Evolutionary conservation across 2,113 vertebrate genomes (phyloP).

Genomic region (Xiphias gladius): DNA sequence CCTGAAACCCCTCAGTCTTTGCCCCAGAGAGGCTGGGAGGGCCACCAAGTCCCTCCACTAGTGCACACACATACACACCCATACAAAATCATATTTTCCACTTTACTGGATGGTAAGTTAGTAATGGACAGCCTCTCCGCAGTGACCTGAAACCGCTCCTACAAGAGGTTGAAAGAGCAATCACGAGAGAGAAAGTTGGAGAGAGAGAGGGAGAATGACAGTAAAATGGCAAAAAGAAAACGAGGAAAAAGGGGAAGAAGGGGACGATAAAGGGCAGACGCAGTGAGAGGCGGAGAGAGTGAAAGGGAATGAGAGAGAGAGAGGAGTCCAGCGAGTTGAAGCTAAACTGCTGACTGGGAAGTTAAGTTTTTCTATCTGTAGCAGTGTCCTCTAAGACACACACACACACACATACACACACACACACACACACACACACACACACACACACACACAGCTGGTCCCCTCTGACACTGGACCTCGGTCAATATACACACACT

Average conservation of each 20-base stretch:
- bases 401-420: slow-evolving; percentile 44
- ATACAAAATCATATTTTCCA: slow-evolving; percentile 67
- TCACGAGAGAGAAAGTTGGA: slow-evolving; percentile 23
- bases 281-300: not conserved
- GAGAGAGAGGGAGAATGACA: not conserved
- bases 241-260: slow-evolving; percentile 50
- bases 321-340: slow-evolving; percentile 32
- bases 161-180: slow-evolving; percentile 65
- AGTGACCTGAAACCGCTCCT: slow-evolving; percentile 72
- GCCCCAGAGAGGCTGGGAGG: slow-evolving; percentile 24
- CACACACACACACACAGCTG: slow-evolving; percentile 45
- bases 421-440: slow-evolving; percentile 46
- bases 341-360: slow-evolving; percentile 69
- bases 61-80: slow-evolving; percentile 36
- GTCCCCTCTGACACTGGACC: slow-evolving; percentile 65
- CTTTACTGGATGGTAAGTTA: slow-evolving; percentile 64
- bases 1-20: slow-evolving; percentile 21
- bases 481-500: slow-evolving; percentile 58
- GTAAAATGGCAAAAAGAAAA: slow-evolving; percentile 47
- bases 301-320: slow-evolving; percentile 11
- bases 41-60: slow-evolving; percentile 36
- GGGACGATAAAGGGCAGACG: slow-evolving; percentile 48
- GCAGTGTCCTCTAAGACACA: slow-evolving; percentile 62
- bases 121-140: slow-evolving; percentile 68
- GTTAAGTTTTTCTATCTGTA: slow-evolving; percentile 63